phyloP scores from a whole-genome alignment of 2,113 vertebrate genomes.

The Anser cygnoides region DNA sequence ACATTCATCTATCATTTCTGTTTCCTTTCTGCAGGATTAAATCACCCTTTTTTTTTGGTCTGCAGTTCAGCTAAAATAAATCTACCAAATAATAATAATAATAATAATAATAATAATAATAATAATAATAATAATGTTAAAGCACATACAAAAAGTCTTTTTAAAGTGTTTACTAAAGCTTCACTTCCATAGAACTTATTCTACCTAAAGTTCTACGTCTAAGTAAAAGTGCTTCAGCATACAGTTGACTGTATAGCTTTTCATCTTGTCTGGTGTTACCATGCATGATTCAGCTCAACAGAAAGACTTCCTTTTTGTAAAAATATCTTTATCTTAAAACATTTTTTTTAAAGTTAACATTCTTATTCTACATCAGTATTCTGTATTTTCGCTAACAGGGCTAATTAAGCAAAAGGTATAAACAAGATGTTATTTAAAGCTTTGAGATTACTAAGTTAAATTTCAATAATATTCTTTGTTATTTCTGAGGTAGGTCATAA shows the following conservation, averaged over 20 bases:
- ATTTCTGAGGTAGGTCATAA: conserved; percentile 34
- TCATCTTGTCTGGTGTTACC: neutral
- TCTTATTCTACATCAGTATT: neutral
- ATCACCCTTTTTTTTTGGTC: neutral
- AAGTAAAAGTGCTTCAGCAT: neutral
- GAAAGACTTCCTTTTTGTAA: neutral
- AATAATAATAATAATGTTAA: too few relatives aligned
- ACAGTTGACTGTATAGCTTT: neutral
- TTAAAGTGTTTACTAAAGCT: neutral
- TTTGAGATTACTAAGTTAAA: neutral
- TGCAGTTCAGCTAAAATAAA: neutral
- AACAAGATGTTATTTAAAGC: neutral
- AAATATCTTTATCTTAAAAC: neutral
- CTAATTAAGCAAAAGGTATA: neutral
- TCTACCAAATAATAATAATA: too few relatives aligned
- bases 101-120: too few relatives aligned
- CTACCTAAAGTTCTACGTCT: neutral
- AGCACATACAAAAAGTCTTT: neutral
- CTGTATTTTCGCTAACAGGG: neutral
- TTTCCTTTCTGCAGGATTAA: neutral
- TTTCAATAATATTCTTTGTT: conserved; percentile 27
- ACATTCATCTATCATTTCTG: neutral
- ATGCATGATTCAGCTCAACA: neutral
- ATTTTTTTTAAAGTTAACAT: neutral
- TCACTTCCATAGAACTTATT: neutral